Conservation (phyloP, 2,888 invertebrate genomes). For the Thereva nobilitata region DNA sequence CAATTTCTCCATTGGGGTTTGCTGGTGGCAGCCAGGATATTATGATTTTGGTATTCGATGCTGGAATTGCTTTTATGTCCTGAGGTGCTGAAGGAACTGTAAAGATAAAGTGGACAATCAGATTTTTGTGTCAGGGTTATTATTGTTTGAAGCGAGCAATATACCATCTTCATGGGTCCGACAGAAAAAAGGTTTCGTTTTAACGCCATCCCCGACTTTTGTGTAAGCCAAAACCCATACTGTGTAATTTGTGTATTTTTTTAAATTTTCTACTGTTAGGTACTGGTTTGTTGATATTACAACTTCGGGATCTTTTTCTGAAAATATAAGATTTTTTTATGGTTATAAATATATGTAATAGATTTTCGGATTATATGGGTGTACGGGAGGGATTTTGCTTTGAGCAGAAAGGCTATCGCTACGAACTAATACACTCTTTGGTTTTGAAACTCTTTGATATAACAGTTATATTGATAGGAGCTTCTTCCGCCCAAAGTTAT, state of each 20-base stretch:
- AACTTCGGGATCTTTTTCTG: constrained; percentile 74
- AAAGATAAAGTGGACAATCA: constrained; percentile 40
- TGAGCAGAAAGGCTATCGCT: too few relatives aligned
- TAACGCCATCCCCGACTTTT: constrained; percentile 84
- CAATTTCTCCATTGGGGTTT: constrained; percentile 80
- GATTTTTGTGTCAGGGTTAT: not conserved
- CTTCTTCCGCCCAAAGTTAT: too few relatives aligned
- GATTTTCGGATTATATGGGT: too few relatives aligned
- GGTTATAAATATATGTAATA: not conserved
- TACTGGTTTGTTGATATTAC: constrained; percentile 66
- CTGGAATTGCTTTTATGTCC: constrained; percentile 87
- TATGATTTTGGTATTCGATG: constrained; percentile 81
- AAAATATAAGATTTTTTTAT: constrained; percentile 8
- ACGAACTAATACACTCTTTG: too few relatives aligned
- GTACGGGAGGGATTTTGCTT: too few relatives aligned
- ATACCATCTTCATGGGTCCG: constrained; percentile 89
- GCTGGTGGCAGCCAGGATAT: constrained; percentile 89
- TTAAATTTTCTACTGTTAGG: constrained; percentile 69
- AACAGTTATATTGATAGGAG: not conserved
- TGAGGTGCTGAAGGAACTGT: constrained; percentile 87
- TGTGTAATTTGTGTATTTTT: constrained; percentile 90
- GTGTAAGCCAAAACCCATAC: constrained; percentile 89
- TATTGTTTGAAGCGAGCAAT: not conserved
- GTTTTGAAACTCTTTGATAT: not conserved
- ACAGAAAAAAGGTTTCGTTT: constrained; percentile 81